These are phyloP conservation scores for Oceanodroma leucorhoa DNA, from an alignment of 2,797 vertebrate species.

Conservation along the genomic window DNA sequence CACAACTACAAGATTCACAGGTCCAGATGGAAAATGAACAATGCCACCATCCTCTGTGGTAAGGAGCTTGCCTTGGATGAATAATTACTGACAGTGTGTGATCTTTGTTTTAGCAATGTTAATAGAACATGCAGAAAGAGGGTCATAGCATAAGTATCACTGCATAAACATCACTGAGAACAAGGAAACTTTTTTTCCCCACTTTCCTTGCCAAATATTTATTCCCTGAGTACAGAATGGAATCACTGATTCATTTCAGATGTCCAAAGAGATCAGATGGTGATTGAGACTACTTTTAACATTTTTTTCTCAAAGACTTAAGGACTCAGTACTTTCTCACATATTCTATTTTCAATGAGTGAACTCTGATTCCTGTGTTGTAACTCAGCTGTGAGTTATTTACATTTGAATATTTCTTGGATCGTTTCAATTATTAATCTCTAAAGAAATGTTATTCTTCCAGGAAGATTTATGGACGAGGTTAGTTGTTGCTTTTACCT, in stretches of 20 bases:
- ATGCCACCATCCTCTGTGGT: not conserved
- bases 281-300: not conserved
- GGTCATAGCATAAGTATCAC: not conserved
- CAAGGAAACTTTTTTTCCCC: fast-evolving
- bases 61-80: not conserved
- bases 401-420: not conserved
- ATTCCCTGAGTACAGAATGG: not conserved
- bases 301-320: not conserved
- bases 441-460: not conserved
- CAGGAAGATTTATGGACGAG: not conserved
- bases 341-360: not conserved
- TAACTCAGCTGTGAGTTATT: not conserved
- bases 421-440: not conserved
- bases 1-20: not conserved
- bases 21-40: not conserved
- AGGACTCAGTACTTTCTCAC: not conserved
- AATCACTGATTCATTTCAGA: not conserved
- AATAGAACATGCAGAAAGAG: not conserved
- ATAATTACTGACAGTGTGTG: not conserved
- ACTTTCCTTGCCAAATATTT: not conserved
- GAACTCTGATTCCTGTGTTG: not conserved
- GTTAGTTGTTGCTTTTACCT: not conserved
- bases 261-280: not conserved
- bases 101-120: not conserved
- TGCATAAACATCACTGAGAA: not conserved